Conservation (phyloP, 2,797 vertebrate species). For the Sebastes diploproa region DNA sequence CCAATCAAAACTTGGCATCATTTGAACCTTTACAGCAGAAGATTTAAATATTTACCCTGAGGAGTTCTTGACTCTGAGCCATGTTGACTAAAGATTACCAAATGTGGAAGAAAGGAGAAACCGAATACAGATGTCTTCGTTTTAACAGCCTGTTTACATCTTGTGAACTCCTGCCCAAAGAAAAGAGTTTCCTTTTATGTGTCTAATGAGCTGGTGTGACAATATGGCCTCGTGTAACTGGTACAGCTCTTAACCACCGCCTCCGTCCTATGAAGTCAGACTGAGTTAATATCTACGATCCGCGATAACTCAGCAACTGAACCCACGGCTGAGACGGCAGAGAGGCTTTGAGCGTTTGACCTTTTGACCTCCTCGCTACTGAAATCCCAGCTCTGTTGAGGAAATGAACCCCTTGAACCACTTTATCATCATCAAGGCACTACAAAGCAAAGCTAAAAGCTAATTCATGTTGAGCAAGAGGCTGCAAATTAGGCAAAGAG, state of each 20-base stretch:
- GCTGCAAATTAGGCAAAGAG: conserved; percentile 33
- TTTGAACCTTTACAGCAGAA: conserved; percentile 44
- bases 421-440: conserved; percentile 58
- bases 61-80: conserved; percentile 44
- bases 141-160: conserved; percentile 76
- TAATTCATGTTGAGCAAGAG: conserved; percentile 29
- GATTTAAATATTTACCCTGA: conserved; percentile 32
- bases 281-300: conserved; percentile 47
- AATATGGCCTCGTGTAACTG: conserved; percentile 59
- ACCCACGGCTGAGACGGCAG: conserved; percentile 39
- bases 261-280: conserved; percentile 48
- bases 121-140: conserved; percentile 68
- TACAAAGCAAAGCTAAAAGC: conserved; percentile 41
- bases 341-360: conserved; percentile 59
- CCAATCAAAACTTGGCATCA: conserved; percentile 14
- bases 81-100: conserved; percentile 56
- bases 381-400: conserved; percentile 52
- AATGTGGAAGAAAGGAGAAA: conserved; percentile 58
- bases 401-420: conserved; percentile 58
- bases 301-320: conserved; percentile 64
- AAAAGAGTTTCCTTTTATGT: conserved; percentile 63
- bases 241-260: conserved; percentile 55
- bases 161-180: conserved; percentile 65
- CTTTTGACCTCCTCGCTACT: conserved; percentile 53
- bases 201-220: conserved; percentile 73